Conservation (phyloP, 2,888 invertebrate species). For the Helleia helle region DNA sequence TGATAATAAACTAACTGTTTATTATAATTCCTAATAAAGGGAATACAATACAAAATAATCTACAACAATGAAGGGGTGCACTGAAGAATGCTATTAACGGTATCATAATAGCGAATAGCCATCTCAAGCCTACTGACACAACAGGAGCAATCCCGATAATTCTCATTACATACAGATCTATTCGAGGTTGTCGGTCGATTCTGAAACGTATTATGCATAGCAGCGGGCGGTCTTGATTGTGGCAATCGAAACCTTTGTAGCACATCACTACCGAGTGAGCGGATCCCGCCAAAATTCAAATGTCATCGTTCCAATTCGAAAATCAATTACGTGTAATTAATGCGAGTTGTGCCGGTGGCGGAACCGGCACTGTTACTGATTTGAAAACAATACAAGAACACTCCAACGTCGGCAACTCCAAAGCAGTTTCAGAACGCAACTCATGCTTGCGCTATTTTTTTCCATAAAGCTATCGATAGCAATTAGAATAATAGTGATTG, state of each 20-base stretch:
- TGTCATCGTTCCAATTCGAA: slow-evolving; percentile 79
- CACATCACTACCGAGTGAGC: slow-evolving; percentile 53
- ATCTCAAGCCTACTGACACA: slow-evolving; percentile 51
- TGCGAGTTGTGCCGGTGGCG: slow-evolving; percentile 62
- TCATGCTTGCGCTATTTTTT: slow-evolving; percentile 38
- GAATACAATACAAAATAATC: slow-evolving; percentile 60
- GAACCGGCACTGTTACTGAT: slow-evolving; percentile 55
- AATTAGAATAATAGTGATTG: slow-evolving; percentile 28
- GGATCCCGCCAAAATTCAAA: slow-evolving; percentile 71
- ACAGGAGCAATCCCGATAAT: slow-evolving; percentile 70
- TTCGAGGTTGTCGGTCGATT: slow-evolving; percentile 58
- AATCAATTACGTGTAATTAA: slow-evolving; percentile 79
- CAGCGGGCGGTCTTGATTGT: slow-evolving; percentile 62
- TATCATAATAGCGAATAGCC: slow-evolving; percentile 42
- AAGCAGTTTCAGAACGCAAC: slow-evolving; percentile 45
- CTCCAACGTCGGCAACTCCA: slow-evolving; percentile 44
- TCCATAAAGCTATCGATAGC: slow-evolving; percentile 36
- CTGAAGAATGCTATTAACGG: slow-evolving; percentile 59
- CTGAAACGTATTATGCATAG: slow-evolving; percentile 59
- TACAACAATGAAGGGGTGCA: slow-evolving; percentile 54
- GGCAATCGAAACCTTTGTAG: slow-evolving; percentile 59
- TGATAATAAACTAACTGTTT: slow-evolving; percentile 64
- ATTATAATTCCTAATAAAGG: slow-evolving; percentile 58
- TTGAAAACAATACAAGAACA: slow-evolving; percentile 56
- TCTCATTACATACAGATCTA: slow-evolving; percentile 71